Base-by-base conservation (phyloP, 2,888 invertebrate genomes). In the Pilophorus perplexus region DNA sequence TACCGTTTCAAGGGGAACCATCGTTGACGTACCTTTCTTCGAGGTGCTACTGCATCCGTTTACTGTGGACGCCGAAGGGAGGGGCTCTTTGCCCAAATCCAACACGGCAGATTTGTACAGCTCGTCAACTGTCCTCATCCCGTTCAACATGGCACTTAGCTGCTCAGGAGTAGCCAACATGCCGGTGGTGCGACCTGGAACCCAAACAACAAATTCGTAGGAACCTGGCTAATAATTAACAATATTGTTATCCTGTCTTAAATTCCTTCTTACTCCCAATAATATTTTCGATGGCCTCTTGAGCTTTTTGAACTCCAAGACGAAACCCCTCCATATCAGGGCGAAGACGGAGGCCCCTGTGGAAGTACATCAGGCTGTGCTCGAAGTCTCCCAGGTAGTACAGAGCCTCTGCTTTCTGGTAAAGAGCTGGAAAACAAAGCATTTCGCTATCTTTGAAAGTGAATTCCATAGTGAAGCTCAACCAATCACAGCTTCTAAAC, bases 361-460 rank as follows among this genome's bases (percentile, higher is more conserved):
- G 93, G 75, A 90, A 95, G 75, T 87, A 93, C 75, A 96, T 91
- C 23, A 96, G 82, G 73, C 94, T 93, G 77, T 92, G 86, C 76
- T 96, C 96, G 75, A 95, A 96, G 75, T 94, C 90, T 0, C 93
- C 93, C 55, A 93, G 83, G 76, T 90, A 90, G 78, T 94, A 96
- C 38, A 95, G 80, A 0, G 93, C 88, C 77, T 96, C 95, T 0
- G 94, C 95, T 78, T 95, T 96, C 75, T 92, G 91, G 74, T 88
- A 90, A 68, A 93, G 82, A 3, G 87, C 90, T 81, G 76, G 20
- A 66, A 67, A 46, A 1, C n/a, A n/a, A n/a, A n/a, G n/a, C n/a
- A n/a, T n/a, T n/a, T n/a, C n/a, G n/a, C n/a, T n/a, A n/a, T n/a
- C n/a, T n/a, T n/a, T n/a, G n/a, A n/a, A n/a, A n/a, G n/a, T n/a